A percentile compares a stretch with the other conserved stretches of the same genome.
phyloP scores from a whole-genome alignment of 2,113 vertebrate species.

The Cyprinus carpio region DNA sequence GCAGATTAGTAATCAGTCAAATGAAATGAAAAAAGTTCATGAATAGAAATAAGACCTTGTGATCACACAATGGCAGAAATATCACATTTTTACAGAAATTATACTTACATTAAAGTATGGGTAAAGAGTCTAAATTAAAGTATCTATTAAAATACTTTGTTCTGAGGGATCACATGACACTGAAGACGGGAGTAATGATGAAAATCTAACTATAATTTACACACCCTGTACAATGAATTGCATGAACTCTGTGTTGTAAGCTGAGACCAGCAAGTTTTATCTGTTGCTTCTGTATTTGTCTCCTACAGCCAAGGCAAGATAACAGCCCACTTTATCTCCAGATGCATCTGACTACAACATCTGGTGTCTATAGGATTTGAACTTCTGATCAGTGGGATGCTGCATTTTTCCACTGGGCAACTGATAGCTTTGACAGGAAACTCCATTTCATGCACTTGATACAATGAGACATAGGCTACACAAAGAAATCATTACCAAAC shows the following conservation, averaged over 20 bases:
- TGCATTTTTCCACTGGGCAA: background rate
- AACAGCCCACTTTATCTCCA: background rate
- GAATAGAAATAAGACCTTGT: background rate
- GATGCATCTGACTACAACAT: background rate
- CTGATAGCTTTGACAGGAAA: constrained; percentile 7
- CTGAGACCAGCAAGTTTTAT: background rate
- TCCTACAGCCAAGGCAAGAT: constrained; percentile 8
- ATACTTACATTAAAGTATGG: background rate
- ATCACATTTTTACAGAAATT: background rate
- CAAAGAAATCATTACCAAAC: constrained; percentile 22
- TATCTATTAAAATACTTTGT: background rate
- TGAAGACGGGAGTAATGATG: too few species aligned
- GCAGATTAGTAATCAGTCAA: background rate
- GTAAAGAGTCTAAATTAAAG: background rate
- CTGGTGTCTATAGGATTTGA: constrained; percentile 7
- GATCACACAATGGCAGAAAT: background rate
- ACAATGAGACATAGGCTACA: background rate
- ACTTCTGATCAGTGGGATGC: constrained; percentile 4
- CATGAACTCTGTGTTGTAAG: background rate
- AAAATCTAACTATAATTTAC: background rate
- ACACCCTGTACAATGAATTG: background rate
- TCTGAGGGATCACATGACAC: background rate
- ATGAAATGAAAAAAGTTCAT: background rate
- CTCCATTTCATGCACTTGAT: background rate
- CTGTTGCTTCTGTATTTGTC: background rate